Percentiles rank a stretch among this genome's conserved stretches.
Evolutionary conservation across 2,797 vertebrate species (phyloP).

Genomic region (Nyctalus aviator): DNA sequence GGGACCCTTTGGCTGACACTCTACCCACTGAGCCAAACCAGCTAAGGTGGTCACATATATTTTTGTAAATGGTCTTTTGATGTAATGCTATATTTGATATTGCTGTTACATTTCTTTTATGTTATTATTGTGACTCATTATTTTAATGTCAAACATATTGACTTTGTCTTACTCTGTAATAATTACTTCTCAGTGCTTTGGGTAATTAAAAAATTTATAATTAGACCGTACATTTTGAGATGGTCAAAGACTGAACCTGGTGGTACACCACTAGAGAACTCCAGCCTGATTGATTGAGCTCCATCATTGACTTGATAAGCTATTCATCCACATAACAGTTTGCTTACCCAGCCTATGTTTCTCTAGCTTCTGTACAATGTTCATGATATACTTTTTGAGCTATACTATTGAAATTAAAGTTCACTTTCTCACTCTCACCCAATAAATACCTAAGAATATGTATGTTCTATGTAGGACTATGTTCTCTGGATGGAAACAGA

Average conservation of each 20-base stretch:
- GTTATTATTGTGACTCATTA: conserved; percentile 37
- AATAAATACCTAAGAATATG: not conserved
- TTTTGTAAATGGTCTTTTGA: conserved; percentile 42
- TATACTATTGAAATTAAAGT: conserved; percentile 8
- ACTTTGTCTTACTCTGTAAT: conserved; percentile 5
- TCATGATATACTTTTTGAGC: conserved; percentile 12
- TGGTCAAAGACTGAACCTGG: not conserved
- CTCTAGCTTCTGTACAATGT: not conserved
- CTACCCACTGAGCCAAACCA: no score
- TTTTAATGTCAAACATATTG: conserved; percentile 42
- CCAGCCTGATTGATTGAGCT: not conserved
- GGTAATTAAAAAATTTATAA: conserved; percentile 25
- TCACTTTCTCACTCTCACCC: not conserved
- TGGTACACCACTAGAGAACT: not conserved
- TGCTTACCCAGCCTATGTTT: not conserved
- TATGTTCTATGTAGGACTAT: not conserved
- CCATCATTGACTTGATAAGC: conserved; percentile 23
- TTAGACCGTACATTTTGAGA: conserved; percentile 5
- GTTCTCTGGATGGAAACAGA: not conserved
- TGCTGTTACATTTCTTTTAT: not conserved
- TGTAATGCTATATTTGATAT: not conserved
- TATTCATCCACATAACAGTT: conserved; percentile 1
- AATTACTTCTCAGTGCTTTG: not conserved
- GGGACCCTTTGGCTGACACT: no score
- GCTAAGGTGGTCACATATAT: not conserved